Percentiles rank a stretch among this genome's conserved stretches.
phyloP scores from a whole-genome alignment of 2,113 vertebrate genomes.

The Drymodes brunneopygia region DNA sequence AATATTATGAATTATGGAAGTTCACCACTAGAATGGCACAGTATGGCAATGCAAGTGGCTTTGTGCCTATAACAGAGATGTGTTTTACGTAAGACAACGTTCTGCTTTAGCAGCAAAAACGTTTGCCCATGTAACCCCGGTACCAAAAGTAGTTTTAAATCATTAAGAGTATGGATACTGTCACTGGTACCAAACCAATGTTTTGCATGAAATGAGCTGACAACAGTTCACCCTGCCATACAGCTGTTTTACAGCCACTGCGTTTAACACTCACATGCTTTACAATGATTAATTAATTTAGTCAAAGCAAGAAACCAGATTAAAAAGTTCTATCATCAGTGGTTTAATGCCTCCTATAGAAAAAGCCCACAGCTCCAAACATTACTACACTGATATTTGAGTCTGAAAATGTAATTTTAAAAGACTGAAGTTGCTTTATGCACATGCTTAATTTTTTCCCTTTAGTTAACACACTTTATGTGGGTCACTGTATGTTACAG shows the following conservation, averaged over 20 bases:
- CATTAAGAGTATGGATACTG: background rate
- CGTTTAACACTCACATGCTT: background rate
- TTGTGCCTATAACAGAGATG: background rate
- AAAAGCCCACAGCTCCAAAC: background rate
- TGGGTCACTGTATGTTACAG: background rate
- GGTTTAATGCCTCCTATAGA: background rate
- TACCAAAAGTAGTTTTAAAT: background rate
- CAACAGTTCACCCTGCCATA: background rate
- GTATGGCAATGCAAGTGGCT: background rate
- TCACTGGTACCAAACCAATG: background rate
- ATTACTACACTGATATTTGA: background rate
- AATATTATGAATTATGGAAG: background rate
- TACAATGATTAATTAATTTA: background rate
- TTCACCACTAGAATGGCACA: background rate
- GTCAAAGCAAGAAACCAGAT: background rate
- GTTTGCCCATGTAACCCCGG: background rate
- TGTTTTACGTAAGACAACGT: background rate
- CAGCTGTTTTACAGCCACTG: background rate
- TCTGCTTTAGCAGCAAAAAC: background rate
- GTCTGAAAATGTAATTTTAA: background rate
- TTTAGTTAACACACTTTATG: background rate
- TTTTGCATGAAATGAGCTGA: background rate
- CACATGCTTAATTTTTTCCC: background rate
- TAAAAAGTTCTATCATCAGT: background rate
- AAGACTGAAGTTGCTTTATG: background rate